Percentiles rank a stretch among this genome's conserved stretches.
These are phyloP conservation scores for Leucozona laternaria DNA, from an alignment of 2,888 invertebrate genomes.

Conservation along the genomic window DNA sequence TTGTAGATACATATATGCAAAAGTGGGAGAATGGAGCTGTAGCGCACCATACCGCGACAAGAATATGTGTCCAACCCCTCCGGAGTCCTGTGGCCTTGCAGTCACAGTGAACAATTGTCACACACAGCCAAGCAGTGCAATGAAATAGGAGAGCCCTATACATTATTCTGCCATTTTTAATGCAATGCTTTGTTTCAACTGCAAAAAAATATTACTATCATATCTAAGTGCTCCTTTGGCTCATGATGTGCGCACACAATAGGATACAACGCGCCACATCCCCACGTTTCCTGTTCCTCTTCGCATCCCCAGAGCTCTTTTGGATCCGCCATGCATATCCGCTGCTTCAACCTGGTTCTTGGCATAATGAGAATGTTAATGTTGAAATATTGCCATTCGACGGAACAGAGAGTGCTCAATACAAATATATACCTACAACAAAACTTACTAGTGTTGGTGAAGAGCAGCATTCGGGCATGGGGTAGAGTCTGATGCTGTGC, in stretches of 20 bases:
- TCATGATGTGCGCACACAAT: conserved; percentile 75
- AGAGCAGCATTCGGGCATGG: not conserved
- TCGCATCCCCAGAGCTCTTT: conserved; percentile 60
- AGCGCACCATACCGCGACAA: conserved; percentile 13
- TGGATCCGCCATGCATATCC: conserved; percentile 65
- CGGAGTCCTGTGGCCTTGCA: conserved; percentile 31
- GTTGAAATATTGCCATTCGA: conserved; percentile 72
- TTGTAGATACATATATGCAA: conserved; percentile 75
- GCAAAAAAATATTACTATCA: conserved; percentile 76
- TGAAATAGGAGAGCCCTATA: conserved; percentile 73
- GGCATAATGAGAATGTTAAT: conserved; percentile 75
- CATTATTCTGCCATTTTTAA: conserved; percentile 74
- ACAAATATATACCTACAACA: not conserved
- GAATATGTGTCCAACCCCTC: conserved; percentile 68
- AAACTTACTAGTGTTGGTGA: conserved; percentile 27
- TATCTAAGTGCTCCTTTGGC: conserved; percentile 76
- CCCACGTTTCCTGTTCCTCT: conserved; percentile 55
- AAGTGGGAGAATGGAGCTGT: conserved; percentile 36
- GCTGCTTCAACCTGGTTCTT: conserved; percentile 73
- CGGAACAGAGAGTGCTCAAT: conserved; percentile 37
- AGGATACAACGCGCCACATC: conserved; percentile 75
- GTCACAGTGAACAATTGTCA: conserved; percentile 58
- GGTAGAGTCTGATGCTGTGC: not conserved
- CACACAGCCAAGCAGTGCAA: conserved; percentile 61
- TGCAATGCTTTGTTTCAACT: conserved; percentile 76